Conservation (phyloP, 2,888 invertebrate genomes). For the Drosophila recens region DNA sequence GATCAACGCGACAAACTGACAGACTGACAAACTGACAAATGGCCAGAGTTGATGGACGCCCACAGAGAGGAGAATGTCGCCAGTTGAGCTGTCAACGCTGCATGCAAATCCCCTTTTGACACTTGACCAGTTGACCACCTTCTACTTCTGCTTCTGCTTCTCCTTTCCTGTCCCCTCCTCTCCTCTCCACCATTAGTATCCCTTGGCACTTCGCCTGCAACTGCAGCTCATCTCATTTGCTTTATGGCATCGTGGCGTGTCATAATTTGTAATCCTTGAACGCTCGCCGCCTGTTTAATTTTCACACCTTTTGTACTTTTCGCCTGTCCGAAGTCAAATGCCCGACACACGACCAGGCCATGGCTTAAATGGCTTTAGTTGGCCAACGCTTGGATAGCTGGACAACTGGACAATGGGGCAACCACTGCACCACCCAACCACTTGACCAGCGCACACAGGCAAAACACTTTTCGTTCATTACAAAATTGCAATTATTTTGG, state of each 20-base stretch:
- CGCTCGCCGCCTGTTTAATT: constrained; percentile 74
- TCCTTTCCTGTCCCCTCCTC: not conserved
- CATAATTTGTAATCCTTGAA: constrained; percentile 83
- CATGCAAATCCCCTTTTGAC: constrained; percentile 79
- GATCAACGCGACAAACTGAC: constrained; percentile 20
- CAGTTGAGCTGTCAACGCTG: constrained; percentile 36
- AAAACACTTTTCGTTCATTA: constrained; percentile 37
- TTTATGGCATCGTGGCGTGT: constrained; percentile 73
- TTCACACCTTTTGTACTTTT: constrained; percentile 80
- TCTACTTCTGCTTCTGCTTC: not conserved
- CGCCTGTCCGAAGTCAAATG: constrained; percentile 42
- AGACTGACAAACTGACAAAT: not conserved
- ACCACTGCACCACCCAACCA: constrained; percentile 37
- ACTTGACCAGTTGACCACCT: constrained; percentile 70
- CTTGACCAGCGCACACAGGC: constrained; percentile 6
- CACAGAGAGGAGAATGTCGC: constrained; percentile 33
- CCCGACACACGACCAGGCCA: constrained; percentile 53
- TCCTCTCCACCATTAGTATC: not conserved
- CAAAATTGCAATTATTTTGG: constrained; percentile 47
- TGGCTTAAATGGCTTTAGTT: constrained; percentile 59
- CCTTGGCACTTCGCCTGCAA: not conserved
- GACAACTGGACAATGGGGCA: constrained; percentile 15
- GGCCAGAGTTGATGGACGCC: constrained; percentile 9
- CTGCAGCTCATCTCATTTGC: constrained; percentile 59
- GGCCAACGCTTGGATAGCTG: constrained; percentile 20